Evolutionary conservation across 2,888 invertebrate species (phyloP), one percentile per base, ranked within the genome.

Genomic region (Phoronis australis): DNA sequence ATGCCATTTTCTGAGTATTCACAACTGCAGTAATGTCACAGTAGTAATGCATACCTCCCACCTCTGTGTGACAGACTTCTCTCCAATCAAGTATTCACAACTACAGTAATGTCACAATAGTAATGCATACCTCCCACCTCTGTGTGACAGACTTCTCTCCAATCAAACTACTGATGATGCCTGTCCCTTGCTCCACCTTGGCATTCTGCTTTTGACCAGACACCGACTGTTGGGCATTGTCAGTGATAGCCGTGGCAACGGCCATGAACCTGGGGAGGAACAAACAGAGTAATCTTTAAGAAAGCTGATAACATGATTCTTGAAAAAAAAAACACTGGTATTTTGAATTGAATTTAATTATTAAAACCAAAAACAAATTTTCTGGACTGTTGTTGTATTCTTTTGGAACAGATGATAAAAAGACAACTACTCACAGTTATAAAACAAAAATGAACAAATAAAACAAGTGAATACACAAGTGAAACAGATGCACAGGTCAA

Each of bases 141-240:
- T 99, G 97, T 22, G 97, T 97, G 47, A 99, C 97, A 37, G 93
- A 94, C 4, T 95, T 95, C 77, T 96, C 96, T 0, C 96, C 96
- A 60, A 96, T 96, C 50, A 97, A 83, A 71, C 89, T 88, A 60
- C 92, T 93, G 48, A 96, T 84, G 51, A 96, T 79, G 2, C 93
- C 91, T 41, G 88, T 67, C 15, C 45, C 90, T 73, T 94, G 92
- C 75, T 97, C 97, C 9, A 97, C 94, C 68, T 92, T 93, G 15
- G 95, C 95, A 42, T 90, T 92, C 45, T 93, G 83, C 74, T 87
- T 88, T 78, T 97, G 97, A 0, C 97, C 97, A 39, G 95, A 93
- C 48, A 97, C 93, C 0, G 94, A 95, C 62, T 93, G 91, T 54
- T 90, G 90, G 26, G 95, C 96, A 78, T 90, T 93, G 75, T 95